Conservation (phyloP, 2,888 invertebrate species). For the Caenorhabditis sulstoni region DNA sequence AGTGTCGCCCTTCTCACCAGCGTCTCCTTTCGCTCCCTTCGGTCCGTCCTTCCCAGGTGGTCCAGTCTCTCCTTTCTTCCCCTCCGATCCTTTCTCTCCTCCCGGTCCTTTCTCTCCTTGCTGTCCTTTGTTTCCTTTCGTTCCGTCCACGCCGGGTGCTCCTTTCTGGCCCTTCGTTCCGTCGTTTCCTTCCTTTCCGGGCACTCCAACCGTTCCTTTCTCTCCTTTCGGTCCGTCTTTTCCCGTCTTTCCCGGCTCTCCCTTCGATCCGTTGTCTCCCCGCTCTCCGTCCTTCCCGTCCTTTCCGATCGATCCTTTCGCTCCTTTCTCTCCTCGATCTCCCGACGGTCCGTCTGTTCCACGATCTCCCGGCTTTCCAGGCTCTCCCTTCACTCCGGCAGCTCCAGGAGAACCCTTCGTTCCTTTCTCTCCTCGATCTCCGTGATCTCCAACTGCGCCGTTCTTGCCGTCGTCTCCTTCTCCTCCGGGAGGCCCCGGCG, state of each 20-base stretch:
- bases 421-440: constrained; percentile 1
- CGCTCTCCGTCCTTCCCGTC: constrained; percentile 9
- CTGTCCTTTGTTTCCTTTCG: neutral
- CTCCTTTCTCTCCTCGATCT: neutral
- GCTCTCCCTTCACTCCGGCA: neutral
- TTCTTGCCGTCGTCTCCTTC: neutral
- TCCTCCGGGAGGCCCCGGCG: constrained; percentile 4
- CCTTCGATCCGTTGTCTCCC: neutral
- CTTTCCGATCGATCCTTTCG: constrained; percentile 1
- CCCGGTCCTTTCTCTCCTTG: neutral
- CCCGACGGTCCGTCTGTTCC: neutral
- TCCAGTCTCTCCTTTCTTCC: neutral
- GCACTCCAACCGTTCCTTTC: constrained; percentile 28
- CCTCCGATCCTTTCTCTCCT: neutral
- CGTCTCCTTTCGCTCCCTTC: constrained; percentile 8
- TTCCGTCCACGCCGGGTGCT: constrained; percentile 1
- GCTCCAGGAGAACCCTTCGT: neutral
- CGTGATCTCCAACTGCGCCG: neutral
- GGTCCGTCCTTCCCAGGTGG: neutral
- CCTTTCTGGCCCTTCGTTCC: constrained; percentile 1
- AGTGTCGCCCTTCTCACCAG: constrained; percentile 4
- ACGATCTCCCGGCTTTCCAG: neutral
- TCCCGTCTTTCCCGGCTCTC: neutral
- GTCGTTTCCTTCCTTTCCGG: constrained; percentile 32
- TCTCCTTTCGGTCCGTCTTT: constrained; percentile 22